Percentiles rank a stretch among this genome's conserved stretches.
Evolutionary conservation across 2,113 vertebrate genomes (phyloP).

Genomic region (Phylloscopus trochilus): DNA sequence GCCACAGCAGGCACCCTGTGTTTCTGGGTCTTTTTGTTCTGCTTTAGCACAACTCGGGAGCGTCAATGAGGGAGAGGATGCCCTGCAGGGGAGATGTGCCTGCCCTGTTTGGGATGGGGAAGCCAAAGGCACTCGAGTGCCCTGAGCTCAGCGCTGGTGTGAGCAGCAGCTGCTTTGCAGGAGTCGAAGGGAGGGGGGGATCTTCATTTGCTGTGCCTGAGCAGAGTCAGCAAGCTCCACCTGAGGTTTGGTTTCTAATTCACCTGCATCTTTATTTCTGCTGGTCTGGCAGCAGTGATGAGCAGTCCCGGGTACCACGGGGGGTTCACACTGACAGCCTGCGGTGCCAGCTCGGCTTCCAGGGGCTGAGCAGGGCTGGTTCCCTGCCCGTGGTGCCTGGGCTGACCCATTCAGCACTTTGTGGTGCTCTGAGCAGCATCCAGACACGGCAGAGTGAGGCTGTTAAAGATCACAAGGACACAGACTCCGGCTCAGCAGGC

Average conservation of each 20-base stretch:
- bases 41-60: neutral
- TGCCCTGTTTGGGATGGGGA: neutral
- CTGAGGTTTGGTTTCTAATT: neutral
- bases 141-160: rapidly evolving
- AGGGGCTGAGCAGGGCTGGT: neutral
- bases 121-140: neutral
- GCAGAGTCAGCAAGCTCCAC: neutral
- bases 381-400: rapidly evolving
- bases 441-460: rapidly evolving
- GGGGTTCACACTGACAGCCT: neutral
- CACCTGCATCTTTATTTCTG: neutral
- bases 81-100: neutral
- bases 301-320: rapidly evolving
- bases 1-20: rapidly evolving
- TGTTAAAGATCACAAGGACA: too few relatives aligned
- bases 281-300: rapidly evolving
- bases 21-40: neutral
- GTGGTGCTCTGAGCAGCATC: neutral
- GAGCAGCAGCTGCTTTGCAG: neutral
- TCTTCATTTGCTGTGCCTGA: neutral
- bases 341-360: rapidly evolving
- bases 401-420: rapidly evolving
- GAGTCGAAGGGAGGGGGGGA: neutral
- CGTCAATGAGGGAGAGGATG: rapidly evolving
- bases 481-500: too few relatives aligned